Conservation (phyloP, 2,797 vertebrate genomes). For the Miichthys miiuy region DNA sequence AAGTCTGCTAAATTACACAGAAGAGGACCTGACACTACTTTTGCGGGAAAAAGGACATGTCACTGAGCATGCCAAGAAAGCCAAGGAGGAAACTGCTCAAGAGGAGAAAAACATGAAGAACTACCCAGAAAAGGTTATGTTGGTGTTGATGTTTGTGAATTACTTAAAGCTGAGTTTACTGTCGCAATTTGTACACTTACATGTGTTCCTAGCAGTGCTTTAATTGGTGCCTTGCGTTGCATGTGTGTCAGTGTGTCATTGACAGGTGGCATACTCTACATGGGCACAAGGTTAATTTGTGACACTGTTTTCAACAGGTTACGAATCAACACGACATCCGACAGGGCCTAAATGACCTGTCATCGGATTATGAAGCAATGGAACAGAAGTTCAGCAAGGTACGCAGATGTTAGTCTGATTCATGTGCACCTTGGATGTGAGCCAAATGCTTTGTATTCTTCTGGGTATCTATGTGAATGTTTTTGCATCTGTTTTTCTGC, state of each 20-base stretch:
- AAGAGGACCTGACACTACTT: conserved; percentile 82
- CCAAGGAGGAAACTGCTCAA: conserved; percentile 79
- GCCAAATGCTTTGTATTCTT: neutral
- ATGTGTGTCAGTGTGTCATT: neutral
- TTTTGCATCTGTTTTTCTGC: neutral
- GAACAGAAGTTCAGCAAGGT: conserved; percentile 82
- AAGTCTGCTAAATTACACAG: neutral
- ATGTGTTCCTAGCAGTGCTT: neutral
- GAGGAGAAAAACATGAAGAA: conserved; percentile 81
- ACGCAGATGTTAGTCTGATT: conserved; percentile 30
- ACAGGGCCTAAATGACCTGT: conserved; percentile 39
- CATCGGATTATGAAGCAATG: conserved; percentile 33
- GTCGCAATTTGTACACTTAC: neutral
- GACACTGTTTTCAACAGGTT: conserved; percentile 74
- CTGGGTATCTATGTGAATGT: conserved; percentile 13
- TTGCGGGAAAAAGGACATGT: conserved; percentile 84
- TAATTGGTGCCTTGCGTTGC: neutral
- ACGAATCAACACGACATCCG: neutral
- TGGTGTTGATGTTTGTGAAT: conserved; percentile 63
- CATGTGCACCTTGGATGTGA: neutral
- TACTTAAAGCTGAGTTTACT: neutral
- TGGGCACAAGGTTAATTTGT: conserved; percentile 1
- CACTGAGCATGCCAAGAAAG: conserved; percentile 79
- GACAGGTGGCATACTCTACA: neutral
- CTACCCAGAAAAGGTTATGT: conserved; percentile 77